phyloP scores from a whole-genome alignment of 2,888 invertebrate species.

The Drosophila macrospina region DNA sequence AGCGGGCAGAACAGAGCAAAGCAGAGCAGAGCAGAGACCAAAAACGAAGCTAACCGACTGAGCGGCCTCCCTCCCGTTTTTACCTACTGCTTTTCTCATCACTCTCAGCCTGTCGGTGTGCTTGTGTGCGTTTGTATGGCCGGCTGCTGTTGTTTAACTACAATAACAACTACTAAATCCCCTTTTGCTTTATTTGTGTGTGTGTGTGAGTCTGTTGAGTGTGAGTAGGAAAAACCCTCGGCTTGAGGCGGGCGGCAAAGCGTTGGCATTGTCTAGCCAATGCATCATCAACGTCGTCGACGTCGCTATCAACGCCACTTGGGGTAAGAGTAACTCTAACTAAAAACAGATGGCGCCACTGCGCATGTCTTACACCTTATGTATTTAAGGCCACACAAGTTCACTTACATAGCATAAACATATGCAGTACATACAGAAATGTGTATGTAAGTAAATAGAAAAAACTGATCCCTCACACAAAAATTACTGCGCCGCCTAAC shows the following conservation, averaged over 20 bases:
- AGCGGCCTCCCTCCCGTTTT: constrained; percentile 57
- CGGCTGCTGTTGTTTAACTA: constrained; percentile 41
- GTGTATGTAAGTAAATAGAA: constrained; percentile 45
- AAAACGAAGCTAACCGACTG: constrained; percentile 22
- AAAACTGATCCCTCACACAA: constrained; percentile 74
- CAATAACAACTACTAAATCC: constrained; percentile 62
- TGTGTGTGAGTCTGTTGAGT: constrained; percentile 20
- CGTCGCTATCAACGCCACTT: constrained; percentile 37
- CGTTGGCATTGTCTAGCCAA: constrained; percentile 55
- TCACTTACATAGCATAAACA: neutral
- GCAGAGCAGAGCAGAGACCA: constrained; percentile 5
- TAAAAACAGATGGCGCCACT: constrained; percentile 60
- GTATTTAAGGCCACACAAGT: constrained; percentile 33
- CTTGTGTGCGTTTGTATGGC: constrained; percentile 14
- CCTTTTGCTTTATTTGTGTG: constrained; percentile 46
- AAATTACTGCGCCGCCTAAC: constrained; percentile 54
- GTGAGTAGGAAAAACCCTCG: constrained; percentile 68
- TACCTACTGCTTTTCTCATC: constrained; percentile 59
- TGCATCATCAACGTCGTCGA: constrained; percentile 59
- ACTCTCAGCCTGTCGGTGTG: constrained; percentile 14
- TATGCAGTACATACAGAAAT: constrained; percentile 1
- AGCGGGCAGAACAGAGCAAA: too few species aligned
- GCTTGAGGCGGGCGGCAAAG: constrained; percentile 26
- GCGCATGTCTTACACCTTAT: constrained; percentile 69
- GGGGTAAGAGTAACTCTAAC: constrained; percentile 60